Base-by-base conservation (phyloP, 2,888 invertebrate genomes). In the Antheraea yamamai region DNA sequence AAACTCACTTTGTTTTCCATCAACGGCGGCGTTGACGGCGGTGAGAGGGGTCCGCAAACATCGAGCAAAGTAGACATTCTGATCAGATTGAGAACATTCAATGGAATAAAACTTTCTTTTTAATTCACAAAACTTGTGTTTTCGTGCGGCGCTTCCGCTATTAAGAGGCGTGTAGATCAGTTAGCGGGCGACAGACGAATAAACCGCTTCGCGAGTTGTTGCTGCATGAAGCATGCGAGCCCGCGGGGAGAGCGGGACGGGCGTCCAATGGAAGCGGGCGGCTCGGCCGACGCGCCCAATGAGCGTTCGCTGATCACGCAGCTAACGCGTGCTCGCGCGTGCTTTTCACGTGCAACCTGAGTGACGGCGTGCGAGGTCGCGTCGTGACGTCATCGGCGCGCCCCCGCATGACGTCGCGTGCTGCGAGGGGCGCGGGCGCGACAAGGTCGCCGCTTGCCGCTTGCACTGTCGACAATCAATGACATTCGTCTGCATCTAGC, bases 281-380 rank as follows among this genome's bases (percentile, higher is more conserved):
- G 97, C 97, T 96, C 97, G 97, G 95, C 96, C 88, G 89, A 79
- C 82, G 81, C 86, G 87, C 84, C 97, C 97, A 97, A 97, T 97
- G 87, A 87, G 85, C 81, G 85, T 74, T 78, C 74, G 80, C 87
- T 88, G 95, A 96, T 96, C 98, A 98, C 96, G 96, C 97, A 96
- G 93, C 93, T 91, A 91, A 94, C 95, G 97, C 97, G 97, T 98
- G 98, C 95, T 96, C 90, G 92, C 94, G 96, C 96, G 96, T 96
- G 96, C 89, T 96, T 96, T 97, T 97, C 98, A 98, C 98, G 97
- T 98, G 98, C 96, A 96, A 96, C 91, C 91, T 92, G 96, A 95
- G 96, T 97, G 97, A 96, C 96, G 90, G 91, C 93, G 96, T 96
- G 84, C 87, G 92, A 91, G 95, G 92, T 95, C 95, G 95, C 91